Percentiles rank a stretch among this genome's conserved stretches.
Evolutionary conservation across 2,888 invertebrate species (phyloP).

Genomic region (Lasioglossum marginatum): DNA sequence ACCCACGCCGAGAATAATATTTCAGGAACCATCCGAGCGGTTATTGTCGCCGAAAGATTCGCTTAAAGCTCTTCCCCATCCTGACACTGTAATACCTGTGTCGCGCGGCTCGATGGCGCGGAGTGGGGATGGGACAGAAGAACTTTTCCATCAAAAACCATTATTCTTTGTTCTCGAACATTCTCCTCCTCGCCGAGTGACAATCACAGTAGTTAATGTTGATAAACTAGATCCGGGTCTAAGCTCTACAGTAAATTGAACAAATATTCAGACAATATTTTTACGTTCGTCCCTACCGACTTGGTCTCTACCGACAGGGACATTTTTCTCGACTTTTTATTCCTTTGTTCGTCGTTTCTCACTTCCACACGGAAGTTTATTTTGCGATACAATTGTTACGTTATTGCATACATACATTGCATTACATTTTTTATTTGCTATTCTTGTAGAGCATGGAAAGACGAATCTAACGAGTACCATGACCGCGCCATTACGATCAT

Average conservation of each 20-base stretch:
- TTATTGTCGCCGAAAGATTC: constrained; percentile 50
- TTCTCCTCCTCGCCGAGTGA: not conserved
- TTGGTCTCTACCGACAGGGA: not conserved
- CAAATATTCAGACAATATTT: not conserved
- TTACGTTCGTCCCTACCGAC: not conserved
- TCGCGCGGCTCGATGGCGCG: not conserved
- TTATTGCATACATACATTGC: no score
- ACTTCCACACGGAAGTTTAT: not conserved
- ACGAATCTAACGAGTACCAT: no score
- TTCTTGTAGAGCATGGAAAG: no score
- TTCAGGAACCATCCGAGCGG: constrained; percentile 27
- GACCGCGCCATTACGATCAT: no score
- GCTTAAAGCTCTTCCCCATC: constrained; percentile 17
- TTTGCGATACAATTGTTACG: not conserved
- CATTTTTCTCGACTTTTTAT: not conserved
- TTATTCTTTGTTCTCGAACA: not conserved
- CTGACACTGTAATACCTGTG: constrained; percentile 12
- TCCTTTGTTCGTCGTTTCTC: not conserved
- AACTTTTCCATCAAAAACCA: not conserved
- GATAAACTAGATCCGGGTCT: not conserved
- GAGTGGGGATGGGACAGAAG: not conserved
- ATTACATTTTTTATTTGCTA: no score
- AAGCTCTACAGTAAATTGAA: not conserved
- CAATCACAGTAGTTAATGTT: not conserved
- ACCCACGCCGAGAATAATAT: constrained; percentile 41